These are phyloP conservation scores for Habrosyne pyritoides DNA, from an alignment of 2,888 invertebrate species.

Conservation along the genomic window DNA sequence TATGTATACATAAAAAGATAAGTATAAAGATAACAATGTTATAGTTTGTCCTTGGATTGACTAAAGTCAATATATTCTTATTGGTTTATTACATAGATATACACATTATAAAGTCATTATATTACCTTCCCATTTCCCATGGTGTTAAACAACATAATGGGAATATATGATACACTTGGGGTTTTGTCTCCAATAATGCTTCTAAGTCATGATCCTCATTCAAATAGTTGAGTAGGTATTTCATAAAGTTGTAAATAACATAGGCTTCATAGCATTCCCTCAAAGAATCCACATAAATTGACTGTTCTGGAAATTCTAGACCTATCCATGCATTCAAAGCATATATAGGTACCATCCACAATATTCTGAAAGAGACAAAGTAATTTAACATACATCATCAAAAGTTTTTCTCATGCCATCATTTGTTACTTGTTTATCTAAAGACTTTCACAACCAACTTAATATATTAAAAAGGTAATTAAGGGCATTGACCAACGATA, in stretches of 20 bases:
- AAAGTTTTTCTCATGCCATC: too few species aligned
- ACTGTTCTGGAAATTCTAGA: conserved; percentile 91
- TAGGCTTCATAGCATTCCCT: conserved; percentile 99
- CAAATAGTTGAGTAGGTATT: conserved; percentile 94
- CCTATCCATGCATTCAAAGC: conserved; percentile 97
- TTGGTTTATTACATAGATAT: neutral
- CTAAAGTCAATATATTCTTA: neutral
- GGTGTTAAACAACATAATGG: conserved; percentile 96
- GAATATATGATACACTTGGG: conserved; percentile 94
- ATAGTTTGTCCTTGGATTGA: neutral
- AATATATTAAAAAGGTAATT: too few species aligned
- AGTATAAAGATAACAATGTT: neutral
- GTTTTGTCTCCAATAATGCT: conserved; percentile 90
- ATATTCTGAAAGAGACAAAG: conserved; percentile 85
- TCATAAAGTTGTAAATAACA: conserved; percentile 99
- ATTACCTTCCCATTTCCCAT: conserved; percentile 95
- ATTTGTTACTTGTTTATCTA: too few species aligned
- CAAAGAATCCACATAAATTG: conserved; percentile 96
- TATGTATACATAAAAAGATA: neutral
- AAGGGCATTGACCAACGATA: too few species aligned
- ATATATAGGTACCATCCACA: conserved; percentile 99
- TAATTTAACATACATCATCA: conserved; percentile 9
- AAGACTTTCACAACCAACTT: too few species aligned
- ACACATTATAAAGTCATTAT: neutral
- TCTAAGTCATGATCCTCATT: conserved; percentile 94